These are phyloP conservation scores for Balaeniceps rex DNA, from an alignment of 2,113 vertebrate genomes.

Conservation along the genomic window DNA sequence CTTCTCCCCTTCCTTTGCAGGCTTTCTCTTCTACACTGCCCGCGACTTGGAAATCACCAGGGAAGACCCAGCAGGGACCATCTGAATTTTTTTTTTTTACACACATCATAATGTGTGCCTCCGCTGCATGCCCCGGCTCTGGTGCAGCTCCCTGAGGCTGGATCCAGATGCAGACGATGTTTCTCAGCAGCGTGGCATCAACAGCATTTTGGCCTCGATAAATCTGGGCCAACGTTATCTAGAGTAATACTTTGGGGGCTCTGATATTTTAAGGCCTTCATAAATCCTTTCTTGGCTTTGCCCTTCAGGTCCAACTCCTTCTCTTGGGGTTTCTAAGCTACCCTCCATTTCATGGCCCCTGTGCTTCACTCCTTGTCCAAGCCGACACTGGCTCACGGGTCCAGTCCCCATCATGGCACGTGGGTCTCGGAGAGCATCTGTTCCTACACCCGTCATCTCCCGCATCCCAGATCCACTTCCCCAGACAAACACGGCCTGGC, in stretches of 20 bases:
- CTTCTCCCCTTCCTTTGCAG: background rate
- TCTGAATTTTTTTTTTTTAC: background rate
- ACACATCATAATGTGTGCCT: too few species aligned
- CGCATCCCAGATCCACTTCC: background rate
- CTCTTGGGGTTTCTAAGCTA: background rate
- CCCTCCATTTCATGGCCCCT: background rate
- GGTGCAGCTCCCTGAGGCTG: background rate
- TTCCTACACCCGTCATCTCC: background rate
- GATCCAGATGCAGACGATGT: background rate
- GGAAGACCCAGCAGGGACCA: background rate
- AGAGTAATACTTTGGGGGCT: background rate
- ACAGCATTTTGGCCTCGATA: background rate
- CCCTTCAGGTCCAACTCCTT: background rate
- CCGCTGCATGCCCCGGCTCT: fast-evolving
- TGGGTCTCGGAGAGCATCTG: background rate
- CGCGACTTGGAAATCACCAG: background rate
- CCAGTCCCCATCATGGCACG: fast-evolving
- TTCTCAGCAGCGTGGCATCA: background rate
- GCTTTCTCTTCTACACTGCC: background rate
- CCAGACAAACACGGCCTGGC: background rate
- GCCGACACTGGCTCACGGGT: background rate
- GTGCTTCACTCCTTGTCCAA: background rate
- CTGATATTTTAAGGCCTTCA: background rate
- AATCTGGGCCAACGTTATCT: background rate
- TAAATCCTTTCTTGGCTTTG: background rate